Evolutionary conservation across 2,113 vertebrate species (phyloP), one percentile per base, ranked within the genome.

Genomic region (Macrotus californicus): DNA sequence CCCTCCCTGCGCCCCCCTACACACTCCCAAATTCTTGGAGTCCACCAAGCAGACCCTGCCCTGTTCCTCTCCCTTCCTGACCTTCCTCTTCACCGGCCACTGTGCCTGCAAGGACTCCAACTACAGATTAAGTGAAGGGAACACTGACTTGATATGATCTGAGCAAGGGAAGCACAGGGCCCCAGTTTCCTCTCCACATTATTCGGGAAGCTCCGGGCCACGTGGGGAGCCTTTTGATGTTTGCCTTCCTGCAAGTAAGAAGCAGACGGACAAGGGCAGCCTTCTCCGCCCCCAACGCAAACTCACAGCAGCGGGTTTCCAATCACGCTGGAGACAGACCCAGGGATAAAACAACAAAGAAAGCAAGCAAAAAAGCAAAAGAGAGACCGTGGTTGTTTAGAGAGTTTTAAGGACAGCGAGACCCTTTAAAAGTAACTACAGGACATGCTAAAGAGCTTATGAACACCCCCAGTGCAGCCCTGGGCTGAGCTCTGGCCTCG

Each of bases 141-240:
- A 90, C 91, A 79, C 96, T 34, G 91, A 95, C 88, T 81, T 88
- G 87, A 83, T 90, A 11, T 0, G 91, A 96, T 95, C 5, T 9
- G 93, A 91, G 94, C 18, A 1, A 43, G 31, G 91, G 95, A 96
- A 96, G 56, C 89, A 90, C 96, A 92, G 97, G 91, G 67, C 92
- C 80, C n/a, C 59, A 2, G 22, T 92, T 97, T 96, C 95, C 95
- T 93, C 80, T 69, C 83, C 48, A 22, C 89, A 24, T 93, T 66
- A 54, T 76, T 76, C 83, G 56, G 96, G 95, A 95, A 86, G 94
- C 54, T 39, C 72, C 7, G 61, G 87, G 94, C 95, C 76, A 13
- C 31, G 50, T 79, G 88, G 77, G 96, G 91, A 91, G 91, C 82
- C 86, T 82, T 95, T 95, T 94, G 96, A 96, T 96, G 97, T 94